Evolutionary conservation across 2,888 invertebrate species (phyloP).

Genomic region (Mythimna loreyi): DNA sequence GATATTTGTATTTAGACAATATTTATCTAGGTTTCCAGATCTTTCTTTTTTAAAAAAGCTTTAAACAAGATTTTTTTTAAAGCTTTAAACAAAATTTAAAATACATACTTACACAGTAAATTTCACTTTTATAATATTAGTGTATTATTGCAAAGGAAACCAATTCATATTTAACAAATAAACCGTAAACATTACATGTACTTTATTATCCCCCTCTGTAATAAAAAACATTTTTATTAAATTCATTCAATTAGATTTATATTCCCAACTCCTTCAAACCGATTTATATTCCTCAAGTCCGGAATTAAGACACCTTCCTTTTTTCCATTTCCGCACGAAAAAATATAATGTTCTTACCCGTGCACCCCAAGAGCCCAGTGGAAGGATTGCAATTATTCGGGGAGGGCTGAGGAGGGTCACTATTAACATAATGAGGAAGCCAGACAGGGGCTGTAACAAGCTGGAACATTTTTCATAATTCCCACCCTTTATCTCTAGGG

Average conservation of each 20-base stretch:
- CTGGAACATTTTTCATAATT: slow-evolving; percentile 68
- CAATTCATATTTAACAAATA: background rate
- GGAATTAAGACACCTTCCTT: slow-evolving; percentile 32
- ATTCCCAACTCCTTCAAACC: background rate
- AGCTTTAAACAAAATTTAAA: too few species aligned
- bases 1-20: too few species aligned
- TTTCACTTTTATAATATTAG: too few species aligned
- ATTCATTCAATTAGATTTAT: background rate
- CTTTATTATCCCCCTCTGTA: background rate
- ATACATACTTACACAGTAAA: too few species aligned
- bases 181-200: background rate
- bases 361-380: slow-evolving; percentile 6
- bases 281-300: slow-evolving; percentile 29
- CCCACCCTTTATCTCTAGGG: slow-evolving; percentile 58
- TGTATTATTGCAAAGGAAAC: too few species aligned
- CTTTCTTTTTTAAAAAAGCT: too few species aligned
- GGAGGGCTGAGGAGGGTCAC: slow-evolving; percentile 47
- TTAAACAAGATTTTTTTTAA: too few species aligned
- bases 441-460: slow-evolving; percentile 64
- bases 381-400: slow-evolving; percentile 57
- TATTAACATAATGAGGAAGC: slow-evolving; percentile 64
- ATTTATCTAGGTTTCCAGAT: too few species aligned
- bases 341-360: slow-evolving; percentile 31
- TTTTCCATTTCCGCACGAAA: slow-evolving; percentile 29
- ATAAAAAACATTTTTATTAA: background rate